Evolutionary conservation across 2,797 vertebrate genomes (phyloP), one percentile per base, ranked within the genome.

Genomic region (Nannoperca obscura): DNA sequence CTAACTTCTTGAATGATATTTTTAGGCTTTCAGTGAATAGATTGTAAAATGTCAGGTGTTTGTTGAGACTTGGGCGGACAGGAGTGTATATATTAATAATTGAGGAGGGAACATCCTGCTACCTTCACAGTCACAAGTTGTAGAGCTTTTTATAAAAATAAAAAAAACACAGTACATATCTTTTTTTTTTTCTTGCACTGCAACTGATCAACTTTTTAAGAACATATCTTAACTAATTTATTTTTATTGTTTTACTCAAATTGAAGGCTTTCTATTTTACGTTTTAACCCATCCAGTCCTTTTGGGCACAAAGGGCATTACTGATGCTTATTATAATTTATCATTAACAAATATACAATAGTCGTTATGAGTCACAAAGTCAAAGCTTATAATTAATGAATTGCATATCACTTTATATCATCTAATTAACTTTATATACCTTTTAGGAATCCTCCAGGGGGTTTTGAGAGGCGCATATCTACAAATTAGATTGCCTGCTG

Each of bases 81-180:
- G 78, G 78, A 82, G 82, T 93, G 91, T 93, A 92, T 30, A 93
- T 94, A 93, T 85, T 79, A 80, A 89, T 79, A 80, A 89, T 79
- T 73, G 64, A 87, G 81, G 75, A 86, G 85, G 77, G 80, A 88
- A 91, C 88, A 87, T 90, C 86, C 92, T 93, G 94, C 93, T 94
- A 94, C 94, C 94, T 93, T 95, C 94, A 93, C 88, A 77, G 79
- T 88, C 92, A 82, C 71, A 74, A 34, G 60, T 47, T 74, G 59
- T 75, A 69, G 78, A 78, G 55, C 76, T 69, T 46, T 71, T 89
- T 83, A 82, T n/a, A 50, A 66, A 61, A 53, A 46, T n/a, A 19
- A 13, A 20, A 36, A 24, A 53, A 20, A 50, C 67, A 60, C 64
- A 81, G 55, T 75, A 90, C 88, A 86, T 90, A 87, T 90, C 70